Evolutionary conservation across 2,888 invertebrate species (phyloP), one percentile per base, ranked within the genome.

Genomic region (Drosophila kuntzei): DNA sequence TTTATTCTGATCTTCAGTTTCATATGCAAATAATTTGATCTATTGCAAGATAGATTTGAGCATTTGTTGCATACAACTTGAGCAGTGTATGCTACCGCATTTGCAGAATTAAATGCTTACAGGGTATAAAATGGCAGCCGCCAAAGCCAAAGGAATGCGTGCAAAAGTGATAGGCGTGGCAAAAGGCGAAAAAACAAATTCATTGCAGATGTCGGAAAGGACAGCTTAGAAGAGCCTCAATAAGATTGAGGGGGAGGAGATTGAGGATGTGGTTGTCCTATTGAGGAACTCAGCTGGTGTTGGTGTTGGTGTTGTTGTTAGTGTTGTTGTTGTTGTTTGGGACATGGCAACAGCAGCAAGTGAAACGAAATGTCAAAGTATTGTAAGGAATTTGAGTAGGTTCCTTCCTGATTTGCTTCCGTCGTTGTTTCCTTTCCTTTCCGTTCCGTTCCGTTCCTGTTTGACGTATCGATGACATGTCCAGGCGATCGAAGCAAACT

Each of bases 361-460:
- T 62, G 76, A 71, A 77, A 66, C 67, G 62, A 86, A 86, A 82
- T 82, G 71, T 74, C 83, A 72, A 66, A 68, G 77, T 60, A 75
- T 71, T 72, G 84, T 59, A 32, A 53, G 63, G 80, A 68, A 84
- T 80, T 78, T 76, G 46, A 66, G 61, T 59, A 58, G 67, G 55
- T 69, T 73, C 68, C 76, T 64, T 77, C 55, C 66, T 70, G 79
- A 79, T 85, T 80, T 70, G 67, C 63, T 68, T 71, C 76, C 80
- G 71, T 65, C 74, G 47, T 29, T 51, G 60, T 54, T 54, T 54
- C 53, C 53, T 49, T 54, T 64, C 51, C 58, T 49, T 57, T 64
- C 60, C 60, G 51, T 39, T 37, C 55, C 44, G 3, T 25, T 25
- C 58, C 62, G 47, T 39, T 37, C 59, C 44, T n/a, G 14, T 36